Base-by-base conservation (phyloP, 1,140 invertebrate genomes). In the Drosophila teissieri region DNA sequence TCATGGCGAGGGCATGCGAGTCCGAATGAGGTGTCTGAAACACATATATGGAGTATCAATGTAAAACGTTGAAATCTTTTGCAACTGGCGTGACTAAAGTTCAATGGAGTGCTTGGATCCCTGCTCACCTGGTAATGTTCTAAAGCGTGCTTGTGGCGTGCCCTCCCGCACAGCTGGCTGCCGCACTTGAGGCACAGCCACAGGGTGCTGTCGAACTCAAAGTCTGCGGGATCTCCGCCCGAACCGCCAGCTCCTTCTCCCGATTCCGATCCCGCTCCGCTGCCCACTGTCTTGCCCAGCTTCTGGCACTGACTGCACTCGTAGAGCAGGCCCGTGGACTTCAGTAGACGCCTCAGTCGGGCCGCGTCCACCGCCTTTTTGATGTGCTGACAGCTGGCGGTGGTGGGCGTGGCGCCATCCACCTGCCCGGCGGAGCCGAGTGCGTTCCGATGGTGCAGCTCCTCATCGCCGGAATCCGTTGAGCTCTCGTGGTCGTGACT, bases 121-220 rank as follows among this genome's bases (percentile, higher is more conserved):
- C 45, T 17, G 15, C 64, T 76, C 53, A 92, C 91, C 77, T 95
- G 93, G 88, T 94, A 96, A 92, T 98, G 97, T 49, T 95, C 93
- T 11, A 96, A 78, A 2, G 96, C 96, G 93, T 98, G 97, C 72
- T 95, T 93, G 80, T 94, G 94, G 10, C 95, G 93, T 10, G 94
- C 93, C 57, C 95, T 93, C 37, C 96, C 96, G 93, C 97, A 98
- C 39, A 95, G 94, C 92, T 96, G 95, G 53, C 95, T 92, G 12
- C 96, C 96, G 93, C 96, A 96, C 58, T 94, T 93, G 40, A 96
- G 92, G 79, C 95, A 96, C 93, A 96, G 93, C 95, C 95, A 96
- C 19, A 95, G 89, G 2, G 93, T 92, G 17, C 93, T 83, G 73
- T 95, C 96, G 90, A 92, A 95, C 83, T 94, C 95, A 92, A 92